These are phyloP conservation scores for Falco concolor DNA, from an alignment of 2,797 vertebrate genomes.

Conservation along the genomic window DNA sequence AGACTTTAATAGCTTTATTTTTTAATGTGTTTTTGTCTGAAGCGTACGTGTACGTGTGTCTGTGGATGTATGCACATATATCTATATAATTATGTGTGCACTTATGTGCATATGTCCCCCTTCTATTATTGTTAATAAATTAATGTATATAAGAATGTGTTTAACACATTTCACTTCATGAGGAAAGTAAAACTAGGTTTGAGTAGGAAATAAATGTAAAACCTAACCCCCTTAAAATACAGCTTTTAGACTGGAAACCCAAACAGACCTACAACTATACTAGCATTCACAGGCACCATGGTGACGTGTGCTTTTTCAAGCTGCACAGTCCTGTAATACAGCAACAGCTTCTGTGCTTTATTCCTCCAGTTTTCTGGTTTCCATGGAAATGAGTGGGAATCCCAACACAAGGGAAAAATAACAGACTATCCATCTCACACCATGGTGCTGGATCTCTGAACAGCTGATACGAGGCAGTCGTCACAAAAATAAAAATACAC, in stretches of 20 bases:
- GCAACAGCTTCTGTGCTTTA: not conserved
- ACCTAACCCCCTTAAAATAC: not conserved
- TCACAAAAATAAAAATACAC: not conserved
- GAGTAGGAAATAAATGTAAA: not conserved
- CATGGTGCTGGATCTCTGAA: not conserved
- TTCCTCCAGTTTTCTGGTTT: constrained; percentile 6
- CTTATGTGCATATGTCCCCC: not conserved
- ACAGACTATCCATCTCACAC: constrained; percentile 25
- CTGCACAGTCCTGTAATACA: not conserved
- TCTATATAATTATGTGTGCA: not conserved
- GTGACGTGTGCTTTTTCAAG: not conserved
- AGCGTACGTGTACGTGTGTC: not conserved
- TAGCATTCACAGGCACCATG: not conserved
- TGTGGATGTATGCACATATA: not conserved
- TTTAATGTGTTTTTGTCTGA: not conserved
- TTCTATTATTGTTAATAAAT: not conserved
- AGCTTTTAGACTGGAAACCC: not conserved
- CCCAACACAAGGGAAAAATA: constrained; percentile 19
- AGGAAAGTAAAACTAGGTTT: not conserved
- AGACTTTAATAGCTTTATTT: not conserved
- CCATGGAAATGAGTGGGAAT: constrained; percentile 50
- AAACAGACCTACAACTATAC: not conserved
- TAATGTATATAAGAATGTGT: not conserved
- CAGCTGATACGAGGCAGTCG: not conserved
- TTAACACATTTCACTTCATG: not conserved